Evolutionary conservation across 2,113 vertebrate species (phyloP), one percentile per base, ranked within the genome.

Genomic region (Nasalis larvatus): DNA sequence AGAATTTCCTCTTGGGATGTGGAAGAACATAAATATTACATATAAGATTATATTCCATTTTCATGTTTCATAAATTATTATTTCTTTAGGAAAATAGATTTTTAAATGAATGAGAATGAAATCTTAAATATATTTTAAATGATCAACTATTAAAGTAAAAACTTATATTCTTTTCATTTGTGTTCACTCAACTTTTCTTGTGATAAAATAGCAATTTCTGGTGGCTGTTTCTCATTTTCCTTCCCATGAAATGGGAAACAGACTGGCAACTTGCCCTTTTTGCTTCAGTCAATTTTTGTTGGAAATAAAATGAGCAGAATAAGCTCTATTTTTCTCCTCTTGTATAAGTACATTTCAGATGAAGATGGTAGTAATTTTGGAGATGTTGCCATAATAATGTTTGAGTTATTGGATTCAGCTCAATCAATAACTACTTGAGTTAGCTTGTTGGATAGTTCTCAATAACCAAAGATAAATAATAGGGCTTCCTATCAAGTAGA

Each of bases 111-210:
- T 78, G 8, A 37, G 20, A 73, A 54, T 80, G 3, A 91, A 94
- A 95, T 71, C 30, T 47, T 89, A 60, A 95, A 54, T 54, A 40
- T 27, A 74, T 68, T 92, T 91, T 85, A 96, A 96, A 86, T 60
- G 52, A 60, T 21, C n/a, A 85, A 10, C 52, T 84, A 58, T 95
- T 96, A 13, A 45, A 74, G 85, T 95, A 82, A 82, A 58, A 40
- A 32, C 60, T 58, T 68, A 2, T 5, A n/a, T 74, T 86, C 14
- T 78, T 25, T 89, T 47, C 5, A 56, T 74, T 68, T 92, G 45
- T 95, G 60, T 5, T 66, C 40, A 83, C 78, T 32, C 73, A 93
- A 63, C 49, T 82, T 89, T 81, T 85, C 45, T 89, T 60, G n/a
- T 45, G 82, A 63, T n/a, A 73, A 90, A 95, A 74, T 16, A 3